Base-by-base conservation (phyloP, 2,113 vertebrate species). In the Corapipo altera region DNA sequence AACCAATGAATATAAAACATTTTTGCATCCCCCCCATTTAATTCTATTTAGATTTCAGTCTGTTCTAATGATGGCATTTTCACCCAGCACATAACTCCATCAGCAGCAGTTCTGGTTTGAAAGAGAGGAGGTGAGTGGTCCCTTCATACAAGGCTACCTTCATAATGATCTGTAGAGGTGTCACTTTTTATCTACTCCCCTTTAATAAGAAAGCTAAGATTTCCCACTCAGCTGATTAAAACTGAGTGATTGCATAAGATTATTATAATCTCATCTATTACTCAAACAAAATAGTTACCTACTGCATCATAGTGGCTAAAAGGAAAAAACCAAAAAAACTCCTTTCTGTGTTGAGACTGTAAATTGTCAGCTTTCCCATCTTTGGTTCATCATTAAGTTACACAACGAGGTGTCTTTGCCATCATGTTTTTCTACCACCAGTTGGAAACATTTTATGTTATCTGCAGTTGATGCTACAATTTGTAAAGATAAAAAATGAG, bases 11-110 rank as follows among this genome's bases (percentile, higher is more conserved):
- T 41, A 81, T 57, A 82, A 73, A 91, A 46, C 8, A 43, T 48
- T 65, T 65, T 44, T 73, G 24, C 43, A 65, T 65, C 62, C 48
- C n/a, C 16, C 26, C 78, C 44, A 52, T 51, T n/a, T 78, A 76
- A 82, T 20, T 93, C 22, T 79, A 75, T 95, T 97, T 93, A 86
- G 44, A 94, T 91, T 96, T 77, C 81, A 95, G 87, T 94, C 88
- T 93, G 23, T 39, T 94, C 94, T 87, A 76, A 91, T 96, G 73
- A 71, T 86, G 54, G 65, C 32, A 83, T 94, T 91, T 91, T 96
- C 74, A 88, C 57, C 58, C 74, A 51, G 58, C 66, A 75, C 51
- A 28, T 33, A 93, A 92, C 57, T 89, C 51, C 66, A 75, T 86
- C 79, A 61, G 74, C n/a, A 88, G 43, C 70, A 76, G 64, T 32